Base-by-base conservation (phyloP, 1,140 invertebrate species). In the Calliopsis andreniformis region DNA sequence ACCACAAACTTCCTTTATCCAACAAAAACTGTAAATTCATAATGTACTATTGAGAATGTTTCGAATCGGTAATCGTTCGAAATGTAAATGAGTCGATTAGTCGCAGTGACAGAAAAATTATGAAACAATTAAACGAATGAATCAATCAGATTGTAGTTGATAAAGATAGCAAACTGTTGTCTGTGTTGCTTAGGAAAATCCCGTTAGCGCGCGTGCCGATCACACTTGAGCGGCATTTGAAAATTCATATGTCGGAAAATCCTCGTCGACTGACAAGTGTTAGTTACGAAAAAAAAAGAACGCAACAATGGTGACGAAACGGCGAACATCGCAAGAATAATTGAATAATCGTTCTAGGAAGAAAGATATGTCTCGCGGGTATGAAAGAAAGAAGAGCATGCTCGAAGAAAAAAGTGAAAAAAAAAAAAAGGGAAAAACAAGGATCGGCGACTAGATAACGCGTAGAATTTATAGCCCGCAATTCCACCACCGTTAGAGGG, bases 151-250 rank as follows among this genome's bases (percentile, higher is more conserved):
- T 51, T 30, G 47, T 2, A 6, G 4, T 39, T 18, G 30, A 58
- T 35, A 39, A 20, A 5, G 28, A 32, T 32, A 6, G 12, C 5
- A n/a, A n/a, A n/a, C n/a, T n/a, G n/a, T n/a, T 58, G 3, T 6
- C 55, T 58, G 16, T 8, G 2, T 6, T 20, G 10, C 1, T 30
- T 39, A 18, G n/a, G 18, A 35, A 18, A 62, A 62, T 45, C 25
- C 59, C 23, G 59, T 45, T 42, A 43, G 28, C 23, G 32, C 58
- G 58, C 58, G 35, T 61, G 58, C 59, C 32, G 39, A 47, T 63
- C 42, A 6, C 32, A 18, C 56, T 18, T 12, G 14, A 0, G 25
- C 4, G 43, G 23, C 18, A 18, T 45, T 18, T 47, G 30, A 14
- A 58, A 58, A 32, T 58, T 58, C 32, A 58, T 32, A 32, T 6